Conservation (phyloP, 2,113 vertebrate species). For the Uropsilus gracilis region DNA sequence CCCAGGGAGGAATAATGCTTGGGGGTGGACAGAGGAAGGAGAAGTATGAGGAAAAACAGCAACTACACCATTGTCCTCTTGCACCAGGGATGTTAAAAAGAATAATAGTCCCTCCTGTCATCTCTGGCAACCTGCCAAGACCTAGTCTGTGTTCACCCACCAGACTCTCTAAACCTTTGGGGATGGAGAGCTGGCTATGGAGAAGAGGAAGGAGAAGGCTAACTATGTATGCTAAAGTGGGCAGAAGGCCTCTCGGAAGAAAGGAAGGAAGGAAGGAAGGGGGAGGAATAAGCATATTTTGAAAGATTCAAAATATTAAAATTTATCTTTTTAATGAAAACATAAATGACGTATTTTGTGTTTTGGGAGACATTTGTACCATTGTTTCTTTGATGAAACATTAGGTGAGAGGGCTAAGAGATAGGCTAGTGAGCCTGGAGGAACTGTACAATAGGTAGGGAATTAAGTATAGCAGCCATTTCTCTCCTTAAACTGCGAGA, state of each 20-base stretch:
- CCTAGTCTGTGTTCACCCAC: not conserved
- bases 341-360: not conserved
- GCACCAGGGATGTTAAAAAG: fast-evolving
- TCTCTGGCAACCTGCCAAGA: not conserved
- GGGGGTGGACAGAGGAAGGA: not conserved
- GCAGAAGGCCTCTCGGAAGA: not conserved
- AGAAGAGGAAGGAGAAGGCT: not conserved
- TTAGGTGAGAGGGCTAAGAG: not conserved
- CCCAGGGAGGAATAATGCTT: not conserved
- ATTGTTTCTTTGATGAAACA: not conserved
- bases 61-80: not conserved
- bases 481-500: not conserved
- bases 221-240: not conserved
- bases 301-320: not conserved
- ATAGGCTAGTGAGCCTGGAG: not conserved
- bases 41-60: not conserved
- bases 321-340: not conserved
- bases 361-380: not conserved
- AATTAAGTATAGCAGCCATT: not conserved
- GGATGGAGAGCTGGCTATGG: not conserved
- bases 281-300: not conserved
- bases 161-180: not conserved
- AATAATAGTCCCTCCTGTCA: too few species aligned
- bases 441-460: not conserved
- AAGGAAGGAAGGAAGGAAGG: not conserved